Percentiles rank a stretch among this genome's conserved stretches.
Evolutionary conservation across 2,888 invertebrate genomes (phyloP).

Genomic region (Neuroscelio doddi): DNA sequence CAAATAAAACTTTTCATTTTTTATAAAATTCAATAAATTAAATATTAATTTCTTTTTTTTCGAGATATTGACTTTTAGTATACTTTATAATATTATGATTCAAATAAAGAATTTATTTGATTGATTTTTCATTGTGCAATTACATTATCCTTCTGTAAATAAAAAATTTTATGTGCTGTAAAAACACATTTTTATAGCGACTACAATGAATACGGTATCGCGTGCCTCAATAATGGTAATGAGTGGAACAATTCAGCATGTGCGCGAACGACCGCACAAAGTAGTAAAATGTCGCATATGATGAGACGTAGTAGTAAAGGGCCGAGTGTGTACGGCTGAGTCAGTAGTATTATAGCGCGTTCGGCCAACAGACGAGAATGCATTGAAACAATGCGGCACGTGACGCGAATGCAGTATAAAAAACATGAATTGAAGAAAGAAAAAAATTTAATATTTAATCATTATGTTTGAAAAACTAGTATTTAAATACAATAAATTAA

Average conservation of each 20-base stretch:
- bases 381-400: constrained; percentile 5
- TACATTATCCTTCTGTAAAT: too few relatives aligned
- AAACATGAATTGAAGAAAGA: too few relatives aligned
- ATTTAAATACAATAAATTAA: too few relatives aligned
- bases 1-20: too few relatives aligned
- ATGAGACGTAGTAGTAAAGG: constrained; percentile 4
- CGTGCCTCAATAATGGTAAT: constrained; percentile 9
- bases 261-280: constrained; percentile 2
- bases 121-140: too few relatives aligned
- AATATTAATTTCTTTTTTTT: too few relatives aligned
- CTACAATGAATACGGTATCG: constrained; percentile 3
- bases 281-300: constrained; percentile 4
- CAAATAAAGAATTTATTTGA: too few relatives aligned
- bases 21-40: too few relatives aligned
- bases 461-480: constrained; percentile 9
- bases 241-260: background rate
- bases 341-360: constrained; percentile 17
- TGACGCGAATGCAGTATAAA: background rate
- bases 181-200: background rate
- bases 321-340: background rate
- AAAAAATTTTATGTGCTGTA: background rate
- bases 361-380: constrained; percentile 8
- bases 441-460: too few relatives aligned
- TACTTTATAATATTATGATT: too few relatives aligned
- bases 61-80: too few relatives aligned